Evolutionary conservation across 2,797 vertebrate species (phyloP).

Genomic region (Chiloscyllium punctatum): DNA sequence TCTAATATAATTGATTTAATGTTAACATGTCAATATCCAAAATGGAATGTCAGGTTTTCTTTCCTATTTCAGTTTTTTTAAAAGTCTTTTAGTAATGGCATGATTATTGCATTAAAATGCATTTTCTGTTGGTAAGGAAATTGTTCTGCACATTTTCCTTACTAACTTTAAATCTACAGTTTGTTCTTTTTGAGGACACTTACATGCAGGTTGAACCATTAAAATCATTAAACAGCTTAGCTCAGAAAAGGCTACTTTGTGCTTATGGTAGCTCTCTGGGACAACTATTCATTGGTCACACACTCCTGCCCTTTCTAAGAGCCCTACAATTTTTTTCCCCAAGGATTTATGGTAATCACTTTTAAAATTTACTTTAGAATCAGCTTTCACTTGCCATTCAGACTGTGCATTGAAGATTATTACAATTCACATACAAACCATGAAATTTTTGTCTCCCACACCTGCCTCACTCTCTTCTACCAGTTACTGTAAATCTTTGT

Average conservation of each 20-base stretch:
- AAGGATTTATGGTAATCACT: background rate
- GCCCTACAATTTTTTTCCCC: background rate
- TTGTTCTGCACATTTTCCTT: background rate
- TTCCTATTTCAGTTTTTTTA: background rate
- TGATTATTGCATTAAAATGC: background rate
- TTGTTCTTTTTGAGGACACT: background rate
- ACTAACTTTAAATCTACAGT: background rate
- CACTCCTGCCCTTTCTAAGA: background rate
- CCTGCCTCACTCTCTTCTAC: background rate
- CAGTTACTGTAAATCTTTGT: background rate
- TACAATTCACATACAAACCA: background rate
- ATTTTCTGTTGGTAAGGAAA: background rate
- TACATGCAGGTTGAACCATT: background rate
- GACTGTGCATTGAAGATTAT: background rate
- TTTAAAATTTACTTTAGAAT: background rate
- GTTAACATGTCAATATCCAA: background rate
- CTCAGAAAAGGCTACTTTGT: background rate
- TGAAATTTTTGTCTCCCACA: background rate
- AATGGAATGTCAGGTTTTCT: background rate
- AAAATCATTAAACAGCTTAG: background rate
- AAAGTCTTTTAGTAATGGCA: background rate
- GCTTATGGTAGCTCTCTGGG: background rate
- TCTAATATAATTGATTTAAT: background rate
- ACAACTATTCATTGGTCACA: background rate
- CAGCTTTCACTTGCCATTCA: background rate